phyloP scores from a whole-genome alignment of 1,140 invertebrate genomes.

The Drosophila sp. region DNA sequence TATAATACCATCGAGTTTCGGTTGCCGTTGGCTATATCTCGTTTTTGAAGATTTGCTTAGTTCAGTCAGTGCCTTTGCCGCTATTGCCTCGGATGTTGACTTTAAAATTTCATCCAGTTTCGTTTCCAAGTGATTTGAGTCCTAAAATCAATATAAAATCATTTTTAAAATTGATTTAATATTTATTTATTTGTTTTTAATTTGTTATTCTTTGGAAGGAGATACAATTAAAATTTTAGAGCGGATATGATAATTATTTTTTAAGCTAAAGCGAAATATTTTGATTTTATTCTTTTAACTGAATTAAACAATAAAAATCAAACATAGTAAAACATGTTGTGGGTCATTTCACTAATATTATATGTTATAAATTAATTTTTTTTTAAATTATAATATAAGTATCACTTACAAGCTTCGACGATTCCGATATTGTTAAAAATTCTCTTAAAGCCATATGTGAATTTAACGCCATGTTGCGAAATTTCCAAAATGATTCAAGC shows the following conservation, averaged over 20 bases:
- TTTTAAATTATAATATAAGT: too few species aligned
- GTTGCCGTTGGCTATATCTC: conserved; percentile 56
- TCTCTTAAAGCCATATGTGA: conserved; percentile 69
- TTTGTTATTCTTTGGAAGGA: too few species aligned
- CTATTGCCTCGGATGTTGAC: conserved; percentile 80
- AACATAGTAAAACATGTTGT: too few species aligned
- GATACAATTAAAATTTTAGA: not conserved
- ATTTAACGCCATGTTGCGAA: conserved; percentile 75
- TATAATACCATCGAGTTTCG: conserved; percentile 37
- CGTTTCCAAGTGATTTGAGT: conserved; percentile 57
- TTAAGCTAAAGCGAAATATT: conserved; percentile 4
- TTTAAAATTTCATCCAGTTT: conserved; percentile 74
- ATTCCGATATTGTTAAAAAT: conserved; percentile 57
- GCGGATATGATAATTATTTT: not conserved
- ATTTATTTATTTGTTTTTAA: too few species aligned
- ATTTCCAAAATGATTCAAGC: conserved; percentile 76
- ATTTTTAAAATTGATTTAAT: too few species aligned
- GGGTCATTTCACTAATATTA: too few species aligned
- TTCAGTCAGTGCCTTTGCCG: conserved; percentile 83
- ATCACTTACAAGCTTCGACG: conserved; percentile 57
- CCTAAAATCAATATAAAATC: too few species aligned
- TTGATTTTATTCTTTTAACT: not conserved
- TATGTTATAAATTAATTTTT: too few species aligned
- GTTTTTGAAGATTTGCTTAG: conserved; percentile 78
- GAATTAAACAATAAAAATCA: too few species aligned